Conservation (phyloP, 1,140 invertebrate species). For the Zaprionus ghesquierei region DNA sequence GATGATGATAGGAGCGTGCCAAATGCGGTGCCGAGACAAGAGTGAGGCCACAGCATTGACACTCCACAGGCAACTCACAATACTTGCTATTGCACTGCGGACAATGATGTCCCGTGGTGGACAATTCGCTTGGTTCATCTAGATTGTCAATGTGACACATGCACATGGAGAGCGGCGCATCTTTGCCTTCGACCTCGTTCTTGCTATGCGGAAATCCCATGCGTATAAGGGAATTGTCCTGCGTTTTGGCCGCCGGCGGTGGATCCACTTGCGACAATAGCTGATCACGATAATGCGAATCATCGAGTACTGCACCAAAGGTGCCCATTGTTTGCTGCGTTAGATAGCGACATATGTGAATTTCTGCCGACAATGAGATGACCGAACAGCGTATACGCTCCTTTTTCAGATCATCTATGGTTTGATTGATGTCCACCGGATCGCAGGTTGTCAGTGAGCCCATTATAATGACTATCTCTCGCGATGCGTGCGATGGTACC, state of each 20-base stretch:
- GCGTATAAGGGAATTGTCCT: constrained; percentile 93
- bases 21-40: constrained; percentile 99
- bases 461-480: constrained; percentile 95
- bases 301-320: constrained; percentile 88
- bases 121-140: constrained; percentile 86
- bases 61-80: constrained; percentile 98
- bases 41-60: constrained; percentile 96
- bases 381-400: constrained; percentile 95
- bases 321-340: constrained; percentile 88
- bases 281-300: constrained; percentile 93
- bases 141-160: constrained; percentile 94
- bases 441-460: constrained; percentile 98
- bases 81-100: constrained; percentile 98
- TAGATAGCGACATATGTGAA: constrained; percentile 93
- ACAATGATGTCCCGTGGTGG: constrained; percentile 94
- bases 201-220: constrained; percentile 94
- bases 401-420: constrained; percentile 88
- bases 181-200: constrained; percentile 84
- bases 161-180: constrained; percentile 90
- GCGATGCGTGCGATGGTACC: constrained; percentile 95
- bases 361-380: constrained; percentile 97
- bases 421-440: constrained; percentile 94
- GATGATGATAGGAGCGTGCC: constrained; percentile 97
- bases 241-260: constrained; percentile 90
- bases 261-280: constrained; percentile 92